Evolutionary conservation across 2,113 vertebrate genomes (phyloP), one percentile per base, ranked within the genome.

Genomic region (Dendropsophus ebraccatus): DNA sequence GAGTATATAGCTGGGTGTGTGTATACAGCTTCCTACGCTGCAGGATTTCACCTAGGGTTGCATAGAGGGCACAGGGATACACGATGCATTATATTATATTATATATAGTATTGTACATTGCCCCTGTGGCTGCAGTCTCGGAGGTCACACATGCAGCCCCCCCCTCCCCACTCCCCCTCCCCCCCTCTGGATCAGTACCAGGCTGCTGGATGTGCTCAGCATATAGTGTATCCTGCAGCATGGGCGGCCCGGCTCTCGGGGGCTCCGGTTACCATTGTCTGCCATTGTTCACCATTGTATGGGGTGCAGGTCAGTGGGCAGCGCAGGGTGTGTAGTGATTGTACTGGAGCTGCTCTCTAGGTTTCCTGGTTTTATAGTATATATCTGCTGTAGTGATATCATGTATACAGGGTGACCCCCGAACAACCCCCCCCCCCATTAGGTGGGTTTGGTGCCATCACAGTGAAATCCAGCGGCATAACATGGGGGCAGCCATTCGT

Each of bases 1-100:
- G 41, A 5, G 41, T 74, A 28, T 75, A 28, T 75, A 28, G 72
- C 37, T 75, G 72, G 72, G 45, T 49, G 72, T 73, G 28, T 65
- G 62, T 41, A n/a, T 45, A 23, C 69, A 13, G 67, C 14, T 41
- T 23, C 17, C 25, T 45, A 49, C 16, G 28, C 72, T 75, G 72
- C 72, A 75, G 37, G 30, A 35, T 35, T 3, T n/a, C n/a, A n/a
- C n/a, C n/a, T n/a, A n/a, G n/a, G n/a, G n/a, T n/a, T n/a, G n/a
- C n/a, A n/a, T n/a, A n/a, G n/a, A n/a, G n/a, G n/a, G n/a, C n/a
- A n/a, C n/a, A n/a, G n/a, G n/a, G n/a, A n/a, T n/a, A n/a, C n/a
- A n/a, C n/a, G n/a, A n/a, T n/a, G n/a, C n/a, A 9, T 50, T 50
- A 13, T 47, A 12, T 50, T 13, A 54, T 4, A 23, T 23, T n/a